Conservation (phyloP, 2,888 invertebrate species). For the Sinotaia quadrata region DNA sequence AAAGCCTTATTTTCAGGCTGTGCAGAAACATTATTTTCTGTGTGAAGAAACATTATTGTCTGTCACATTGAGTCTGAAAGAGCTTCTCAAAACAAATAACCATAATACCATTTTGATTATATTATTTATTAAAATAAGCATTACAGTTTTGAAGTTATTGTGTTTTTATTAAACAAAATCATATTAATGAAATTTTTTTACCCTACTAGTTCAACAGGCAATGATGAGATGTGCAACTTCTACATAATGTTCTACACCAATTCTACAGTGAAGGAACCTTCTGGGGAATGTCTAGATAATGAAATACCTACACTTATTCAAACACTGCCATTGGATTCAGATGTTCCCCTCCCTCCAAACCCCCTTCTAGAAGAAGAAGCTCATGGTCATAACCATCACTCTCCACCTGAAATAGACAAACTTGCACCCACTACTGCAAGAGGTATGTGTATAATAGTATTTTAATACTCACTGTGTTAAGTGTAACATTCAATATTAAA, state of each 20-base stretch:
- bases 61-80: too few relatives aligned
- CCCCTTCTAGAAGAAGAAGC: constrained; percentile 67
- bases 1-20: too few relatives aligned
- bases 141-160: background rate
- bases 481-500: too few relatives aligned
- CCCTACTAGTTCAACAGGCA: constrained; percentile 61
- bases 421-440: too few relatives aligned
- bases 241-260: constrained; percentile 73
- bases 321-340: constrained; percentile 70
- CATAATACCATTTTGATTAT: background rate
- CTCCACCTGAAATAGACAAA: too few relatives aligned
- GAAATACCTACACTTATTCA: constrained; percentile 52
- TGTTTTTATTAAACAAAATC: background rate
- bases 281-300: constrained; percentile 52
- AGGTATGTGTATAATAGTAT: too few relatives aligned
- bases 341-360: constrained; percentile 74
- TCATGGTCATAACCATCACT: constrained; percentile 50
- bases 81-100: too few relatives aligned
- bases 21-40: too few relatives aligned
- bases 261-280: constrained; percentile 37
- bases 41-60: too few relatives aligned
- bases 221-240: constrained; percentile 73
- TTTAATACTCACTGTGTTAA: too few relatives aligned
- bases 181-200: background rate
- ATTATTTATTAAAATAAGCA: background rate